phyloP scores from a whole-genome alignment of 2,113 vertebrate genomes.

The Odobenus rosmarus region DNA sequence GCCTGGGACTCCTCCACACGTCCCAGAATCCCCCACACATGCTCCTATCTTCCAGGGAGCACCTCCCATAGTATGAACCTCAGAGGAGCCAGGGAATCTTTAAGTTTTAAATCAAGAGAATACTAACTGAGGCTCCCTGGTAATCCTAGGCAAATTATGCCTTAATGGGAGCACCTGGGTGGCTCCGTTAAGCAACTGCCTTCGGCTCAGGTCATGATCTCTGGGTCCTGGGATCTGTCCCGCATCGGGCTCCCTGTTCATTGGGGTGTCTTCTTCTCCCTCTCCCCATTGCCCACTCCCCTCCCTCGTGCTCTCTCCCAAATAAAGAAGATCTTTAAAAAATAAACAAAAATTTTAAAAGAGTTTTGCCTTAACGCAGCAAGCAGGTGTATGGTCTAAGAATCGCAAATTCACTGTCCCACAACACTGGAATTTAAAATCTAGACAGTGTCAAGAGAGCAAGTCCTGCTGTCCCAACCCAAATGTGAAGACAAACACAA shows the following conservation, averaged over 20 bases:
- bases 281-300: not conserved
- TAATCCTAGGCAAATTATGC: not conserved
- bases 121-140: not conserved
- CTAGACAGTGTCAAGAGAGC: not conserved
- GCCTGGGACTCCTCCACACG: not conserved
- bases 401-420: accelerated
- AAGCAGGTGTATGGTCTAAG: not conserved
- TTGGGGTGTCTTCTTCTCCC: not conserved
- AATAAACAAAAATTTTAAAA: not conserved
- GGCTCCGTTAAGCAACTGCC: not conserved
- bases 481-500: accelerated
- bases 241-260: not conserved
- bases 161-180: not conserved
- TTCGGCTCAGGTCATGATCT: not conserved
- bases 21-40: not conserved
- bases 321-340: not conserved
- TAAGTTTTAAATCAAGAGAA: not conserved
- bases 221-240: not conserved
- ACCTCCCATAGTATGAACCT: not conserved
- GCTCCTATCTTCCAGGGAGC: not conserved
- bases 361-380: not conserved
- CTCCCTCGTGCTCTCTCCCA: not conserved
- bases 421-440: not conserved
- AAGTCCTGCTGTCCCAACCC: not conserved
- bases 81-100: not conserved